Evolutionary conservation across 2,888 invertebrate species (phyloP), one percentile per base, ranked within the genome.

Genomic region (Buathra laborator): DNA sequence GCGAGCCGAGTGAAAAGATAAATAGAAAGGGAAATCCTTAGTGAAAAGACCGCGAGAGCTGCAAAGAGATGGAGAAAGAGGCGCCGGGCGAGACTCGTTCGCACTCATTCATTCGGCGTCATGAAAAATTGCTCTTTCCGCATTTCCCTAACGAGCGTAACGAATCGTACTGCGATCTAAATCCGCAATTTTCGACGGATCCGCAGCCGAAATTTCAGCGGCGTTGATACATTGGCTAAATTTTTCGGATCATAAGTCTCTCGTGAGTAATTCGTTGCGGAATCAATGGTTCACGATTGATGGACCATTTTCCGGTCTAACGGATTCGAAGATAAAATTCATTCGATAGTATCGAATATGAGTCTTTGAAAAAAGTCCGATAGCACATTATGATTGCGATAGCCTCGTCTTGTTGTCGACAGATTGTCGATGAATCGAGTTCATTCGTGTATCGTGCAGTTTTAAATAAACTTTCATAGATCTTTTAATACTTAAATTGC

Each of bases 101-200:
- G 67, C 59, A 70, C 70, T 67, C 80, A 81, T 83, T 84, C 56
- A 66, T 66, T 48, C 51, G 53, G 81, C 83, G 70, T 12, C 48
- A 81, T 71, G 80, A 83, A 84, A 89, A 90, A 87, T 86, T 75
- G 82, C 85, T 51, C 83, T 46, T 72, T 78, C 66, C 53, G 56
- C 29, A 37, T 56, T 76, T 43, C 6, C 9, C 56, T 83, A 88
- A 89, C 85, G 78, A 86, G 84, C 85, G 86, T 53, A 67, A 64
- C 86, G 71, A 89, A 90, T 88, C 78, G 79, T 37, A 6, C 67
- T 51, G 70, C 82, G 48, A 64, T 82, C 83, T 80, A 77, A 87
- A 88, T 89, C 76, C 14, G 56, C 68, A 12, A 72, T 67, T 53
- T 71, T 29, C 16, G 29, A 16, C 51, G 29, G 51, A 44, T 46